Evolutionary conservation across 1,140 invertebrate genomes (phyloP), one percentile per base, ranked within the genome.

Genomic region (Drosophila leontia): DNA sequence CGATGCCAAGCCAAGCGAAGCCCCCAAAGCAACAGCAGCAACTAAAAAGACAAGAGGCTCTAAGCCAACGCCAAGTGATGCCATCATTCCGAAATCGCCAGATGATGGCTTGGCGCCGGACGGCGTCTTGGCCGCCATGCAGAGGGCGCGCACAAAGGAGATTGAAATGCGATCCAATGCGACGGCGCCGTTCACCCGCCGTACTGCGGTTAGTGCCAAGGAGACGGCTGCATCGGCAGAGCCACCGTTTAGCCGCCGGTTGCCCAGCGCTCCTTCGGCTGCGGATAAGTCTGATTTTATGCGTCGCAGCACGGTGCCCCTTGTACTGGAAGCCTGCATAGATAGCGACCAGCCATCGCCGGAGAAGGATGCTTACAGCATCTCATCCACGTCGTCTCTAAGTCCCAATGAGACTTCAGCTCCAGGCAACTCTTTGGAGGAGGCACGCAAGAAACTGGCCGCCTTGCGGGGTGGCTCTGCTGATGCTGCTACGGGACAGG

Each of bases 391-490:
- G n/a, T 47, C 19, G 1, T 41, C 26, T 3, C 17, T 29, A 1
- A 56, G n/a, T 32, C n/a, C 37, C 4, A 7, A 0, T 1, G 26
- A 29, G 5, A 2, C 48, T 7, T 8, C n/a, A 1, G 13, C 0
- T 3, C 9, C 4, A 1, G 3, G 7, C 15, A 34, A 23, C 12
- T 56, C 67, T 6, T 55, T 88, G 15, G 48, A 68, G 51, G 84
- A 87, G 62, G 84, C 85, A 3, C 84, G 84, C 34, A 87, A 83
- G 19, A 87, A 87, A 29, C 41, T 87, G 15, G 85, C 80, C 3
- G 81, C 72, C 0, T 29, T 88, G 17, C 41, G 63, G 3, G 50
- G 26, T 7, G 58, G 23, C 32, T 2, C 7, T 32, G 0, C 2
- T 15, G 3, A 5, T 35, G 0, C 2, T 15, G 13, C 17, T 1